Evolutionary conservation across 2,888 invertebrate species (phyloP).

Genomic region (Campoplex nolae): DNA sequence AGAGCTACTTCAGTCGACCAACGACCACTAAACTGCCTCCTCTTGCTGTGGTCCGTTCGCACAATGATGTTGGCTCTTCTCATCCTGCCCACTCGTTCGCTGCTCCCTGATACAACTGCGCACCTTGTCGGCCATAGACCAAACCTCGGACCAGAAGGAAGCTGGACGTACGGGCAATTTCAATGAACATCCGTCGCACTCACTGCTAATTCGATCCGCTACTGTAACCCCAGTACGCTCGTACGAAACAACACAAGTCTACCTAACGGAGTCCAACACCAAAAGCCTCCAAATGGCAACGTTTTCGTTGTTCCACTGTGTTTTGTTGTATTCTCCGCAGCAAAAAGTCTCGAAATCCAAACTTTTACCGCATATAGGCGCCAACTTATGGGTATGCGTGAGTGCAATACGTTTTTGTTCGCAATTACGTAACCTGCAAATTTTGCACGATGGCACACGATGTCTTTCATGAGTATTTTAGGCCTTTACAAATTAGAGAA

Average conservation of each 20-base stretch:
- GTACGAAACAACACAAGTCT: conserved; percentile 1
- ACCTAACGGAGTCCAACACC: background rate
- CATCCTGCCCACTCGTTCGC: conserved; percentile 24
- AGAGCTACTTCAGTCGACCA: conserved; percentile 39
- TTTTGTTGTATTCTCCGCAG: conserved; percentile 27
- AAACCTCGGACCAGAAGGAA: conserved; percentile 53
- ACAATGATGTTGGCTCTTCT: conserved; percentile 34
- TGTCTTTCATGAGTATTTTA: background rate
- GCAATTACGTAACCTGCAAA: too few species aligned
- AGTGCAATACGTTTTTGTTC: background rate
- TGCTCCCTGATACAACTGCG: conserved; percentile 25
- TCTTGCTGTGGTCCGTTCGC: conserved; percentile 15
- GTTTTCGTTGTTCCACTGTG: conserved; percentile 58
- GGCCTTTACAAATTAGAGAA: background rate
- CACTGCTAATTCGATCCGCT: conserved; percentile 74
- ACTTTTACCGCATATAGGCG: conserved; percentile 58
- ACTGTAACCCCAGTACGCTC: conserved; percentile 42
- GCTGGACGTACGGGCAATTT: conserved; percentile 78
- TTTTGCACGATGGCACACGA: background rate
- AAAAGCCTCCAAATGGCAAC: conserved; percentile 27
- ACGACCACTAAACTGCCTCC: conserved; percentile 55
- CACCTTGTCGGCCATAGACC: conserved; percentile 10
- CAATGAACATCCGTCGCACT: conserved; percentile 79
- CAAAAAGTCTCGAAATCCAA: conserved; percentile 68
- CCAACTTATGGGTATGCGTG: background rate